Evolutionary conservation across 1,140 invertebrate genomes (phyloP), one percentile per base, ranked within the genome.

Genomic region (Polypedilum pembai): DNA sequence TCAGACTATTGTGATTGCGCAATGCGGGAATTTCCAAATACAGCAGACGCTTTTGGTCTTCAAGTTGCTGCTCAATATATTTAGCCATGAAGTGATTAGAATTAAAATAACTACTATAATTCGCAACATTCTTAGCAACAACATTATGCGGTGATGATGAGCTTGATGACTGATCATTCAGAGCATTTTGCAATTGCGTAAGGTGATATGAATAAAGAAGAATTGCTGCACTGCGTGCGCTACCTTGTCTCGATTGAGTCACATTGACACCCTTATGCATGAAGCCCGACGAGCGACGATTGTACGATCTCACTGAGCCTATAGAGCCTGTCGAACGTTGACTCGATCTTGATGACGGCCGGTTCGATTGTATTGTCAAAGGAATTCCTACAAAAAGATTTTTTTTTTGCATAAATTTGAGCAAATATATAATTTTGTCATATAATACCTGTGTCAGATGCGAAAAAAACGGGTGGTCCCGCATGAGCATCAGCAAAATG

Each of bases 161-260:
- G 5, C 24, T 33, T 33, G 65, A 69, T 69, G 65, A 69, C 20
- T 69, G 15, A 20, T 82, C 81, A 24, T 79, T 79, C 75, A 81
- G 77, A 74, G 86, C 85, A 83, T 86, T 85, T 79, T 33, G 24
- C 24, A 90, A 87, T 56, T 56, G 45, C 45, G 45, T 56, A 1
- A 56, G 15, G 85, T 91, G 91, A 85, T 90, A 92, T 85, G 91
- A 92, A 86, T 92, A 92, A 85, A 93, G 90, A 90, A 93, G 91
- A 89, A 93, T 92, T 89, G 91, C 91, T 83, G 91, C 91, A 84
- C 90, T 88, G 83, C 91, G 89, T 83, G 91, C 91, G 87, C 91
- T 91, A 91, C 91, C 91, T 92, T 91, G 90, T 85, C 91, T 87
- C 78, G 90, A 91, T 76, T 90, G 87, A 77, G 89, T 88, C 78